These are phyloP conservation scores for Drosophila guanche DNA, from an alignment of 1,140 invertebrate genomes.

Conservation along the genomic window DNA sequence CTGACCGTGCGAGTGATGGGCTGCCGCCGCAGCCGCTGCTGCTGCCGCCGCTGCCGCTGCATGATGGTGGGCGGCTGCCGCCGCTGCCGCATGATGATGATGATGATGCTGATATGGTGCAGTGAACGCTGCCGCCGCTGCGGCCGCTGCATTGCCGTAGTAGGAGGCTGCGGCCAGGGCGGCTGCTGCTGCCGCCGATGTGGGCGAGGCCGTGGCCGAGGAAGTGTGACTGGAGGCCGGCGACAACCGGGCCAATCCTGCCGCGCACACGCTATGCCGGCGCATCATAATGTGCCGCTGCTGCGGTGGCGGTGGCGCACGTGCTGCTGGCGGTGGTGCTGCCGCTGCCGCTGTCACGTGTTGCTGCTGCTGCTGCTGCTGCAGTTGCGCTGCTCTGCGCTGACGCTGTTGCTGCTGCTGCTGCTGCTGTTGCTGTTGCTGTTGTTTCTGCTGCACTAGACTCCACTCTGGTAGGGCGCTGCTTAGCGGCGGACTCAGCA, in stretches of 20 bases:
- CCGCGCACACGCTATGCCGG: slow-evolving; percentile 64
- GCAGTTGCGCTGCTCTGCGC: slow-evolving; percentile 10
- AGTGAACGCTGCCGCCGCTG: slow-evolving; percentile 50
- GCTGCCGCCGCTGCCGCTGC: slow-evolving; percentile 61
- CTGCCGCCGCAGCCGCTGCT: slow-evolving; percentile 58
- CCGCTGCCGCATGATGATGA: slow-evolving; percentile 33
- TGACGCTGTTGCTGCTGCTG: slow-evolving; percentile 11
- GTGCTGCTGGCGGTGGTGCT: slow-evolving; percentile 25
- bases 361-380: slow-evolving; percentile 19
- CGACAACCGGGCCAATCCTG: slow-evolving; percentile 60
- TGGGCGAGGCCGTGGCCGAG: slow-evolving; percentile 43
- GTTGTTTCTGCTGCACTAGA: slow-evolving; percentile 20
- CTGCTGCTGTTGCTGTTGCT: slow-evolving; percentile 30
- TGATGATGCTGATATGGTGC: slow-evolving; percentile 47
- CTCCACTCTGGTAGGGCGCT: slow-evolving; percentile 19
- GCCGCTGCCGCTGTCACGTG: slow-evolving; percentile 13
- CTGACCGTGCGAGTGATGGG: slow-evolving; percentile 69
- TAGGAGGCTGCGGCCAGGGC: slow-evolving; percentile 66
- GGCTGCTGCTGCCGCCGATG: slow-evolving; percentile 55
- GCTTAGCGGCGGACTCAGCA: slow-evolving; percentile 72
- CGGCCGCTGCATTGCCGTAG: slow-evolving; percentile 46
- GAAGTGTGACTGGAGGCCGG: slow-evolving; percentile 61
- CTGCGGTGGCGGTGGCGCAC: slow-evolving; percentile 27
- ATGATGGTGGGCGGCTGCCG: slow-evolving; percentile 38
- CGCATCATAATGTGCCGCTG: slow-evolving; percentile 59